These are phyloP conservation scores for Bergia sp. DNA, from an alignment of 92 coral and sea anemone species.

Conservation along the genomic window DNA sequence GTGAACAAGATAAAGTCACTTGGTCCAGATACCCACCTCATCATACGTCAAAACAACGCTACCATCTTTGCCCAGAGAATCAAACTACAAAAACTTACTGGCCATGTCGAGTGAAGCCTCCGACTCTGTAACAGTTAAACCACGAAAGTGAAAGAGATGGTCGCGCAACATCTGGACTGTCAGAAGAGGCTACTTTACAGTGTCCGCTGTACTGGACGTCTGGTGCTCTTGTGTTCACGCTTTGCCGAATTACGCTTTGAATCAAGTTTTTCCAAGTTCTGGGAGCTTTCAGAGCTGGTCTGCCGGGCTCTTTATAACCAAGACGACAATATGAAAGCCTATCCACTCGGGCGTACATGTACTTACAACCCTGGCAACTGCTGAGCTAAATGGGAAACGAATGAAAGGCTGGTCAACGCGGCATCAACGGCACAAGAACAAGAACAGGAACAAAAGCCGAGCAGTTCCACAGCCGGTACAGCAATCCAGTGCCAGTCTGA, in stretches of 20 bases:
- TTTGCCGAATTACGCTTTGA: constrained; percentile 18
- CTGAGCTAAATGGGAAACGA: background rate
- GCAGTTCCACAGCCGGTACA: background rate
- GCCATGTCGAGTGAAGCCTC: constrained; percentile 5
- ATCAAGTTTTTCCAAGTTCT: constrained; percentile 16
- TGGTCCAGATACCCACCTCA: background rate
- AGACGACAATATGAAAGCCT: constrained; percentile 4
- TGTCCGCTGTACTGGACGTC: constrained; percentile 30
- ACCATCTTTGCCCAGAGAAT: constrained; percentile 30
- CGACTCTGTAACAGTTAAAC: background rate
- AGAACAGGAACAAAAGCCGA: background rate
- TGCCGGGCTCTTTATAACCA: constrained; percentile 16
- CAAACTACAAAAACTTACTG: constrained; percentile 8
- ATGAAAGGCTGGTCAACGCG: constrained; percentile 31
- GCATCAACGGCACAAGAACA: background rate
- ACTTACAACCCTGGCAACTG: constrained; percentile 3
- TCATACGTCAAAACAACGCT: background rate
- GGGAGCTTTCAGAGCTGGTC: constrained; percentile 27
- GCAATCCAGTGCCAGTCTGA: background rate
- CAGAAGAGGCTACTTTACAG: background rate
- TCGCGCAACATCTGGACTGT: background rate
- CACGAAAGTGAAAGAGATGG: constrained; percentile 12
- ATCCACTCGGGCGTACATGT: background rate
- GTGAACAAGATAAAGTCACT: constrained; percentile 19
- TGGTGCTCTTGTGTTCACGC: background rate